Conservation (phyloP, 2,888 invertebrate species). For the Hedya salicella region DNA sequence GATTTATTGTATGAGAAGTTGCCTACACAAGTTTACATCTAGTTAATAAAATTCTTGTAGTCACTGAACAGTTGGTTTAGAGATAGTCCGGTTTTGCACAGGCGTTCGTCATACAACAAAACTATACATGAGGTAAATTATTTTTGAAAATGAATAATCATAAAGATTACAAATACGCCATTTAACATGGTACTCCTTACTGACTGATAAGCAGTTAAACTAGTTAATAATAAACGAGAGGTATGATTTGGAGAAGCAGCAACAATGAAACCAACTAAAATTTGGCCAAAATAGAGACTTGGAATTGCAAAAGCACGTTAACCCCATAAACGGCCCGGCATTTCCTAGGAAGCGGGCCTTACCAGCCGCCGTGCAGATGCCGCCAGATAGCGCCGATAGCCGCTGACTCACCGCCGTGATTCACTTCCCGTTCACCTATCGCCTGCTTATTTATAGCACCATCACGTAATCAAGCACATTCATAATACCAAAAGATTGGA, state of each 20-base stretch:
- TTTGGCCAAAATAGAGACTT: slow-evolving; percentile 2
- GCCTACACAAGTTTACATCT: neutral
- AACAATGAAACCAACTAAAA: neutral
- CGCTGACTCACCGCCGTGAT: slow-evolving; percentile 71
- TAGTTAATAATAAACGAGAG: no score
- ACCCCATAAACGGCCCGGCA: slow-evolving; percentile 64
- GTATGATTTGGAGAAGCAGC: no score
- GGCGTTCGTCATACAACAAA: no score
- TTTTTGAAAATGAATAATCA: no score
- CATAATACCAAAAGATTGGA: slow-evolving; percentile 4
- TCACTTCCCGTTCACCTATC: slow-evolving; percentile 70
- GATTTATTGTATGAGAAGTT: no score
- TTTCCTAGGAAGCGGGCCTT: slow-evolving; percentile 35
- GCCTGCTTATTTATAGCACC: slow-evolving; percentile 59
- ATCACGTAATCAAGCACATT: slow-evolving; percentile 47
- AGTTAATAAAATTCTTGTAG: neutral
- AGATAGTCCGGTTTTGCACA: no score
- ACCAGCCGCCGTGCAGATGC: slow-evolving; percentile 54
- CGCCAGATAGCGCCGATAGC: slow-evolving; percentile 63
- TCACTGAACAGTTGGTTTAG: no score
- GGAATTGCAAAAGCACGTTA: slow-evolving; percentile 14
- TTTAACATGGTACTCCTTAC: no score
- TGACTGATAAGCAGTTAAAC: no score
- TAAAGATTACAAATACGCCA: no score
- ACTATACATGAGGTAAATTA: no score